These are phyloP conservation scores for Eleginops maclovinus DNA, from an alignment of 2,113 vertebrate genomes.

Conservation along the genomic window DNA sequence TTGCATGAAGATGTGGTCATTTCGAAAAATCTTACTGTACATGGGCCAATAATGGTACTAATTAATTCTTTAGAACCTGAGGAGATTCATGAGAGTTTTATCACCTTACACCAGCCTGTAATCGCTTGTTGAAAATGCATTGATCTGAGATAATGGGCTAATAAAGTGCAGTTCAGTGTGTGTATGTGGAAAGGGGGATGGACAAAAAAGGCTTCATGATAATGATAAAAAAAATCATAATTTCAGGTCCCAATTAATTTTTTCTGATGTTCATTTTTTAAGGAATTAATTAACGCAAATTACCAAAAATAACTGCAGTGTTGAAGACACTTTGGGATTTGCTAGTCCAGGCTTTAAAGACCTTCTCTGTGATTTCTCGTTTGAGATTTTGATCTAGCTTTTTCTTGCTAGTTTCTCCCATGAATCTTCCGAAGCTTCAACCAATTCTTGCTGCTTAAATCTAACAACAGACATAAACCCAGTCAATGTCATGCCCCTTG, in stretches of 20 bases:
- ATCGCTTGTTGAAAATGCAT: slow-evolving; percentile 48
- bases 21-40: not conserved
- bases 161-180: slow-evolving; percentile 30
- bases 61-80: slow-evolving; percentile 57
- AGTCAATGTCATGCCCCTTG: not conserved
- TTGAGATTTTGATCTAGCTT: too few species aligned
- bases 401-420: too few species aligned
- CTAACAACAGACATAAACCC: too few species aligned
- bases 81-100: slow-evolving; percentile 66
- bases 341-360: not conserved
- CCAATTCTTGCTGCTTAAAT: too few species aligned
- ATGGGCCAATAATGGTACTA: slow-evolving; percentile 41
- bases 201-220: slow-evolving; percentile 2
- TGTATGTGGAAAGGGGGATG: slow-evolving; percentile 12
- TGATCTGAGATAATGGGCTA: slow-evolving; percentile 51
- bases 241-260: not conserved
- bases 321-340: not conserved
- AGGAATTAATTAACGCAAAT: not conserved
- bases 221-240: not conserved
- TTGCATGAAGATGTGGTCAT: not conserved
- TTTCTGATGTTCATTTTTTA: not conserved
- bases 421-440: too few species aligned
- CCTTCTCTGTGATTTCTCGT: not conserved
- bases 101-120: slow-evolving; percentile 20
- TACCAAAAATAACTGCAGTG: not conserved